These are phyloP conservation scores for Rhabdornis inornatus DNA, from an alignment of 2,113 vertebrate species.

Conservation along the genomic window DNA sequence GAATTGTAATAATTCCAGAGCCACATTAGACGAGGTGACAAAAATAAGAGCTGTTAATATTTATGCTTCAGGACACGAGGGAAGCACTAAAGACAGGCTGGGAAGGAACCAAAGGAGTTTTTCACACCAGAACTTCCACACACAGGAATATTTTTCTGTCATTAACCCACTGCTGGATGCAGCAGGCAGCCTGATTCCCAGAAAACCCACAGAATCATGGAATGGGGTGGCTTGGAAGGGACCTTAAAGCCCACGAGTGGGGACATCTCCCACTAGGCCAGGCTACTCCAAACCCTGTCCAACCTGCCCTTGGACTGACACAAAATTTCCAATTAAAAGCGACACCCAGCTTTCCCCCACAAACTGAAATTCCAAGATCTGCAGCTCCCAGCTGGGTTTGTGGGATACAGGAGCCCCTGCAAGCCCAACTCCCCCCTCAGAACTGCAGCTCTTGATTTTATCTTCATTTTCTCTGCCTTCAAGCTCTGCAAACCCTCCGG, in stretches of 20 bases:
- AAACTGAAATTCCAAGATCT: neutral
- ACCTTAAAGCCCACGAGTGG: neutral
- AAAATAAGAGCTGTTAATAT: neutral
- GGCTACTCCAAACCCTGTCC: neutral
- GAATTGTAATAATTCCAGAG: neutral
- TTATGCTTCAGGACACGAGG: neutral
- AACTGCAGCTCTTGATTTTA: neutral
- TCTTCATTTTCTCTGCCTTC: neutral
- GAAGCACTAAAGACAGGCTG: neutral
- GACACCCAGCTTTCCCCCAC: neutral
- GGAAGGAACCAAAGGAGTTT: neutral
- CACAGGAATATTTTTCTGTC: neutral
- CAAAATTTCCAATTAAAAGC: neutral
- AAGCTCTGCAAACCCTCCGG: neutral
- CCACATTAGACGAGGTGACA: fast-evolving
- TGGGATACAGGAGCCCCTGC: neutral
- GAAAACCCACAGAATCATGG: neutral
- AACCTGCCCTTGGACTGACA: neutral
- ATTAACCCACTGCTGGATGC: neutral
- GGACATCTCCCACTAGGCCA: neutral
- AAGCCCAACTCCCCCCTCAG: neutral
- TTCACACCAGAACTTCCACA: neutral
- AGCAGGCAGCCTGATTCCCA: neutral
- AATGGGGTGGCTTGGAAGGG: neutral
- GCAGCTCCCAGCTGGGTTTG: neutral